These are phyloP conservation scores for Aporophyla nigra DNA, from an alignment of 2,888 invertebrate species.

Conservation along the genomic window DNA sequence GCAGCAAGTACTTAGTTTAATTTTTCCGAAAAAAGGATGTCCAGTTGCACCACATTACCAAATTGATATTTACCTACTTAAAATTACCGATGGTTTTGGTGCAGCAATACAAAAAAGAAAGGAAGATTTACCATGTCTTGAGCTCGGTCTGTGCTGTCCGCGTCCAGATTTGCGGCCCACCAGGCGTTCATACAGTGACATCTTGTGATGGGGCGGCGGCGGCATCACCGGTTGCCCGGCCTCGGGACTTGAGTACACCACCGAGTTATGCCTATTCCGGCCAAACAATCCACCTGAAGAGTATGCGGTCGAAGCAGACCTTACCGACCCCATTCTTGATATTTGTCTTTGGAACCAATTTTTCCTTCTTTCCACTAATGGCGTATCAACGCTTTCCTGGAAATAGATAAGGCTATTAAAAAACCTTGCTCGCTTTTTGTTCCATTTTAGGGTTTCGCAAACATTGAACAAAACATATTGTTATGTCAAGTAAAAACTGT, in stretches of 20 bases:
- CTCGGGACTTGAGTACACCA: slow-evolving; percentile 93
- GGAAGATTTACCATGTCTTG: slow-evolving; percentile 91
- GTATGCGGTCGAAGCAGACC: slow-evolving; percentile 96
- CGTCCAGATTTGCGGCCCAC: slow-evolving; percentile 95
- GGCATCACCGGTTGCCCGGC: slow-evolving; percentile 86
- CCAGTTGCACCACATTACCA: no score
- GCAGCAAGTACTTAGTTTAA: no score
- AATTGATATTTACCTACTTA: no score
- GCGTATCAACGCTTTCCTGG: slow-evolving; percentile 97
- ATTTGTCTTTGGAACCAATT: slow-evolving; percentile 97
- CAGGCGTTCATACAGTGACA: slow-evolving; percentile 95
- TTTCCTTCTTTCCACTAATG: slow-evolving; percentile 95
- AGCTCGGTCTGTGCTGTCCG: slow-evolving; percentile 92
- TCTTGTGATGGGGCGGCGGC: slow-evolving; percentile 91
- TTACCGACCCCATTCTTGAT: slow-evolving; percentile 95
- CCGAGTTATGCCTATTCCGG: slow-evolving; percentile 95
- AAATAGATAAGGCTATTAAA: slow-evolving; percentile 57
- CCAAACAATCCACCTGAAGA: slow-evolving; percentile 94
- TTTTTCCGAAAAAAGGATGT: no score
- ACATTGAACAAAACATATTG: no score
- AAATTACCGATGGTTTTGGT: no score
- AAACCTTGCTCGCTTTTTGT: not conserved
- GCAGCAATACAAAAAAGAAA: not conserved
- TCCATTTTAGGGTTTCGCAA: not conserved
- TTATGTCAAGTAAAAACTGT: not conserved